Base-by-base conservation (phyloP, 1,140 invertebrate genomes). In the Diorhabda sublineata region DNA sequence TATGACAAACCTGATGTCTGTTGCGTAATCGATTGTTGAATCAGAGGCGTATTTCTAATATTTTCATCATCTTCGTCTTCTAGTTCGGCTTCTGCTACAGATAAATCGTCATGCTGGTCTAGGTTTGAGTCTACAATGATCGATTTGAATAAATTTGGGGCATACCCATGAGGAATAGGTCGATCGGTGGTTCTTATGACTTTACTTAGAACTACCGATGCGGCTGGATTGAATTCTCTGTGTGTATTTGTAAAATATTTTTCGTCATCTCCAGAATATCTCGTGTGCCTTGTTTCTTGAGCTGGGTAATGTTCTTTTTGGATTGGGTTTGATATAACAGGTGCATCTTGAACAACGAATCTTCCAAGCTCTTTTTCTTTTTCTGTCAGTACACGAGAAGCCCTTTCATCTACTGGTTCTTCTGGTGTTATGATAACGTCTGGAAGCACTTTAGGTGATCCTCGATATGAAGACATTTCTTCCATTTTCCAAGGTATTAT, bases 321-420 rank as follows among this genome's bases (percentile, higher is more conserved):
- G 26, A 64, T 26, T 45, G 60, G 61, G 52, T 71, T 66, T 7
- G 44, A 52, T 45, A 71, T 67, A 2, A 44, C 61, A 6, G 70
- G 70, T 42, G 57, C 47, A 58, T 71, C 70, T 6, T 66, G 57
- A n/a, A 66, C 68, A 7, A 71, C 67, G 42, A 45, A 60, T 42
- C 65, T 59, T 47, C 65, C 65, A 5, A 67, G 45, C 42, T 59
- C 45, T 5, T 7, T 59, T 26, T 67, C 57, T 9, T 60, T n/a
- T 9, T 45, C 65, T 52, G 47, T 52, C 4, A 52, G n/a, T 52
- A n/a, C 47, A 8, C 6, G 2, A 3, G 47, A 8, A n/a, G 2
- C 47, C 47, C 0, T 52, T 52, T 52, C 47, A n/a, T 52, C 2
- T 8, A 8, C 47, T 3, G 47, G 2, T 57, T 64, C 45, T 58